These are phyloP conservation scores for Cephus rjabovi DNA, from an alignment of 2,888 invertebrate species.

Conservation along the genomic window DNA sequence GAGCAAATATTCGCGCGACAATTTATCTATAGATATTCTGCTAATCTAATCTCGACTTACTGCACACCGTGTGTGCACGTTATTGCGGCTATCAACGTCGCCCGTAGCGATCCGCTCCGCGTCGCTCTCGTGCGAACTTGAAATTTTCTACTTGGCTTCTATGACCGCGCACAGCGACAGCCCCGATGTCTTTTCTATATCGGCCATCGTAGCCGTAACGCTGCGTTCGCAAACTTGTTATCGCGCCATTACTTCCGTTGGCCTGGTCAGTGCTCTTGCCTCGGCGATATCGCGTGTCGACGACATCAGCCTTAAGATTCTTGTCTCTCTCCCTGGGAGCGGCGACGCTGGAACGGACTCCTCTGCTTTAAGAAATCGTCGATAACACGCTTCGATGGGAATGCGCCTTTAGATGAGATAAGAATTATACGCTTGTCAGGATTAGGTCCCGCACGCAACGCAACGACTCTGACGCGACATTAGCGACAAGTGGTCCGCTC, in stretches of 20 bases:
- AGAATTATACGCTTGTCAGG: not conserved
- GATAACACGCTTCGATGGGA: not conserved
- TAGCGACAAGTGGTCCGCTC: not conserved
- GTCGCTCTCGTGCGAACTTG: not conserved
- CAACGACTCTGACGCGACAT: not conserved
- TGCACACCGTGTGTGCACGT: not conserved
- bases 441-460: not conserved
- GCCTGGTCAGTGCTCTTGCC: not conserved
- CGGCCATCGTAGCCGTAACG: not conserved
- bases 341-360: not conserved
- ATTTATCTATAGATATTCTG: not conserved
- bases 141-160: not conserved
- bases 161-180: not conserved
- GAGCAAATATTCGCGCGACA: not conserved
- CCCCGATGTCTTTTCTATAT: not conserved
- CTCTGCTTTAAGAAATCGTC: not conserved
- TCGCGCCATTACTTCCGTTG: not conserved
- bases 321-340: not conserved
- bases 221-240: not conserved
- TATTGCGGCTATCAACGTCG: not conserved
- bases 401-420: not conserved
- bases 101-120: not conserved
- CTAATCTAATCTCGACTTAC: not conserved
- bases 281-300: not conserved
- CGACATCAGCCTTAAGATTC: not conserved